These are phyloP conservation scores for Spondyliosoma cantharus DNA, from an alignment of 2,797 vertebrate species.

Conservation along the genomic window DNA sequence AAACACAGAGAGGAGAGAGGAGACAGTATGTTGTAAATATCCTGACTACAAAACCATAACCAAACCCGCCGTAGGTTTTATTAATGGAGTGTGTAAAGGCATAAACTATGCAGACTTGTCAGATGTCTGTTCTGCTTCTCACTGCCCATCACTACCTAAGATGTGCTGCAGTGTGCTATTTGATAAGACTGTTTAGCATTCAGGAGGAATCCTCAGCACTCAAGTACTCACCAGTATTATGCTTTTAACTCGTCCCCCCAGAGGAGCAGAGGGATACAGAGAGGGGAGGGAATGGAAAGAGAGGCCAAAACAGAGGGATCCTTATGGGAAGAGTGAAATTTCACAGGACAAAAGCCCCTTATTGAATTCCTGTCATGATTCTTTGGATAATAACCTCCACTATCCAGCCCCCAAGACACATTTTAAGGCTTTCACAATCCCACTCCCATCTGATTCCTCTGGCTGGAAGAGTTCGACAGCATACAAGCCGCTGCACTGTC, in stretches of 20 bases:
- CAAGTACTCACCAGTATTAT: slow-evolving; percentile 78
- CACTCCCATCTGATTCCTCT: slow-evolving; percentile 57
- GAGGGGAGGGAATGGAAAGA: slow-evolving; percentile 27
- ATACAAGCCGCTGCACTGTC: slow-evolving; percentile 56
- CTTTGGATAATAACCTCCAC: slow-evolving; percentile 74
- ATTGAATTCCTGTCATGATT: slow-evolving; percentile 82
- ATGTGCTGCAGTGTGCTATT: slow-evolving; percentile 70
- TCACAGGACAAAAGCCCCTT: slow-evolving; percentile 77
- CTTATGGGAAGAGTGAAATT: slow-evolving; percentile 75
- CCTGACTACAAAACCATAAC: not conserved
- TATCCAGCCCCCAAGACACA: slow-evolving; percentile 62
- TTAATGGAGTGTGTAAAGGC: not conserved
- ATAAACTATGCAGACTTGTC: slow-evolving; percentile 27
- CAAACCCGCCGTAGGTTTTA: not conserved
- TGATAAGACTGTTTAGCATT: slow-evolving; percentile 80
- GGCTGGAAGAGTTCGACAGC: slow-evolving; percentile 45
- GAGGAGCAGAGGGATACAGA: slow-evolving; percentile 52
- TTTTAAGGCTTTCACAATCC: slow-evolving; percentile 64
- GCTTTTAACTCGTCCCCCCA: slow-evolving; percentile 80
- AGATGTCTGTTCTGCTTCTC: slow-evolving; percentile 36
- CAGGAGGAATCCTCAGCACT: slow-evolving; percentile 74
- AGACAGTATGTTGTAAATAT: not conserved
- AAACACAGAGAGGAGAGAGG: not conserved
- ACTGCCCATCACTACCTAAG: slow-evolving; percentile 62
- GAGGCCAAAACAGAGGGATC: slow-evolving; percentile 62